phyloP scores from a whole-genome alignment of 1,140 invertebrate species.

The Varroa destructor region DNA sequence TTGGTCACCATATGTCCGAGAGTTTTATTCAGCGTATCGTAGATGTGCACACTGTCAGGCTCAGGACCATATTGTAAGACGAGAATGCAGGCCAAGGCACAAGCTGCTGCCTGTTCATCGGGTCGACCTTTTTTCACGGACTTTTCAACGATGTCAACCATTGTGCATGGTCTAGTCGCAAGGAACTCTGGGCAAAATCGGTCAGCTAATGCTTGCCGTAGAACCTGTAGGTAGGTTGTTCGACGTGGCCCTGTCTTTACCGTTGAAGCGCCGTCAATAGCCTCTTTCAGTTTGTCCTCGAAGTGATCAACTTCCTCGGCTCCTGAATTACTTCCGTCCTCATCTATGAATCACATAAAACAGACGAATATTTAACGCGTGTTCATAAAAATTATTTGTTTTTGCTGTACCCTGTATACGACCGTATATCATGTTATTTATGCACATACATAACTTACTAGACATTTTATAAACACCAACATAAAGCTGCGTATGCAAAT shows the following conservation, averaged over 20 bases:
- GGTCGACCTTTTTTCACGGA: conserved; percentile 65
- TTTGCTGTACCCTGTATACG: too few species aligned
- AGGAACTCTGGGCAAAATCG: conserved; percentile 67
- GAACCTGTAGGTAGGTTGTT: conserved; percentile 53
- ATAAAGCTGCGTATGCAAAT: too few species aligned
- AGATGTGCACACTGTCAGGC: conserved; percentile 51
- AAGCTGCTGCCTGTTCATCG: conserved; percentile 63
- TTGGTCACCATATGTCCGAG: conserved; percentile 50
- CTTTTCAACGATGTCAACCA: conserved; percentile 62
- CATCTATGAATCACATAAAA: too few species aligned
- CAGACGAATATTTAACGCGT: too few species aligned
- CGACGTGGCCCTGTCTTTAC: conserved; percentile 67
- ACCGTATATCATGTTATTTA: too few species aligned
- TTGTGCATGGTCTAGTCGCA: conserved; percentile 49
- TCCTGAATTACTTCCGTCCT: too few species aligned
- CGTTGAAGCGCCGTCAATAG: conserved; percentile 66
- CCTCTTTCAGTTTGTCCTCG: conserved; percentile 73
- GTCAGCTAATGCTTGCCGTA: conserved; percentile 59
- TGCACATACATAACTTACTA: too few species aligned
- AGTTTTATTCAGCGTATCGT: conserved; percentile 47
- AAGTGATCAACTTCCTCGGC: conserved; percentile 51
- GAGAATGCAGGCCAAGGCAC: conserved; percentile 58
- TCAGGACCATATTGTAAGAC: conserved; percentile 64
- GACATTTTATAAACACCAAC: too few species aligned
- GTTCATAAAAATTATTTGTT: too few species aligned